Conservation (phyloP, 2,888 invertebrate species). For the Ormyrus rosae region DNA sequence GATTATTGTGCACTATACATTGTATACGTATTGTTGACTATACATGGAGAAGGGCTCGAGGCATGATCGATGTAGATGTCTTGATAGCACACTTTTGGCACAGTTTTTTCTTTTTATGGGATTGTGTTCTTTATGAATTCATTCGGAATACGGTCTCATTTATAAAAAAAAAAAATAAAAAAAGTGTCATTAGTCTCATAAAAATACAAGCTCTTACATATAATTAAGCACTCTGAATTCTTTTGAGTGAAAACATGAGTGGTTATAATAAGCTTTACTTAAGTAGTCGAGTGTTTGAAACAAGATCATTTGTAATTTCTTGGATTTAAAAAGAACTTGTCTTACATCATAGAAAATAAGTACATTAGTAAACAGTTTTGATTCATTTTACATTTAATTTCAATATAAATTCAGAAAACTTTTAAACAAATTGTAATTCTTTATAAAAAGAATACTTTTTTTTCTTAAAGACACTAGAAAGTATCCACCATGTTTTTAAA, state of each 20-base stretch:
- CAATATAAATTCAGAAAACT: no score
- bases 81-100: constrained; percentile 66
- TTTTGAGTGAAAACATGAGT: constrained; percentile 26
- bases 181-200: constrained; percentile 50
- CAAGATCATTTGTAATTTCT: not conserved
- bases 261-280: not conserved
- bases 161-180: constrained; percentile 24
- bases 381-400: no score
- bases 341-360: no score
- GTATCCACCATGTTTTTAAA: not conserved
- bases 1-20: constrained; percentile 41
- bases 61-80: constrained; percentile 70
- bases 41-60: constrained; percentile 66
- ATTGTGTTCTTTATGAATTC: constrained; percentile 54
- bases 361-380: no score
- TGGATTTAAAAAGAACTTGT: no score
- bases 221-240: constrained; percentile 42
- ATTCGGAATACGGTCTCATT: constrained; percentile 49
- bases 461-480: no score
- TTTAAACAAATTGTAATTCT: no score
- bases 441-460: no score
- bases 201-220: constrained; percentile 45
- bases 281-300: not conserved
- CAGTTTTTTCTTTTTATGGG: constrained; percentile 59
- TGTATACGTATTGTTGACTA: constrained; percentile 38